Evolutionary conservation across 2,113 vertebrate species (phyloP).

Genomic region (Periophthalmus modestus): DNA sequence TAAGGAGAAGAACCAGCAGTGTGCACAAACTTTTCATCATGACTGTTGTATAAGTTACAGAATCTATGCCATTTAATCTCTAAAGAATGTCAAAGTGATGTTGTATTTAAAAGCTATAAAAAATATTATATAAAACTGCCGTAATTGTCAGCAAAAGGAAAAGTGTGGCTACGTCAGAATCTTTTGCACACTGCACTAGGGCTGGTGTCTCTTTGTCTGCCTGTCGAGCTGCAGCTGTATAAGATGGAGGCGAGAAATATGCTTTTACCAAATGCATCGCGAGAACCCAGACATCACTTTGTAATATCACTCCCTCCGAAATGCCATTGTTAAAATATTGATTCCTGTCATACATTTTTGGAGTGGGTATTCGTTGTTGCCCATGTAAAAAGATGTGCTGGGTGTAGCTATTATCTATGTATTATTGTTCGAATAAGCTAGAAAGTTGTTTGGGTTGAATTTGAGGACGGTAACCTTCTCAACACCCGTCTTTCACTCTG

Average conservation of each 20-base stretch:
- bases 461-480: conserved; percentile 36
- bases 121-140: conserved; percentile 32
- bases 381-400: not conserved
- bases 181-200: conserved; percentile 64
- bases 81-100: not conserved
- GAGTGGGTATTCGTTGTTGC: conserved; percentile 6
- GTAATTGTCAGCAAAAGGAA: conserved; percentile 46
- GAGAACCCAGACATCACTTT: conserved; percentile 38
- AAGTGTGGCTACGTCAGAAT: conserved; percentile 72
- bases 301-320: conserved; percentile 11
- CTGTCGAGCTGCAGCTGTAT: conserved; percentile 69
- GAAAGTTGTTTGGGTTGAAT: conserved; percentile 28
- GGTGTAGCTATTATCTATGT: not conserved
- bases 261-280: conserved; percentile 48
- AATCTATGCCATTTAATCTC: not conserved
- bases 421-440: not conserved
- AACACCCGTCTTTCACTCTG: conserved; percentile 55
- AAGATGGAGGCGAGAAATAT: conserved; percentile 74
- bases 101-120: not conserved
- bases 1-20: not conserved
- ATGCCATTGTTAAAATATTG: conserved; percentile 31
- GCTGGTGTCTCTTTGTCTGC: conserved; percentile 73
- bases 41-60: not conserved
- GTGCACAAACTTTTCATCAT: not conserved
- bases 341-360: conserved; percentile 29